These are phyloP conservation scores for Stichopus chloronotus DNA, from an alignment of 35 echinoderm and acorn worm species.

Conservation along the genomic window DNA sequence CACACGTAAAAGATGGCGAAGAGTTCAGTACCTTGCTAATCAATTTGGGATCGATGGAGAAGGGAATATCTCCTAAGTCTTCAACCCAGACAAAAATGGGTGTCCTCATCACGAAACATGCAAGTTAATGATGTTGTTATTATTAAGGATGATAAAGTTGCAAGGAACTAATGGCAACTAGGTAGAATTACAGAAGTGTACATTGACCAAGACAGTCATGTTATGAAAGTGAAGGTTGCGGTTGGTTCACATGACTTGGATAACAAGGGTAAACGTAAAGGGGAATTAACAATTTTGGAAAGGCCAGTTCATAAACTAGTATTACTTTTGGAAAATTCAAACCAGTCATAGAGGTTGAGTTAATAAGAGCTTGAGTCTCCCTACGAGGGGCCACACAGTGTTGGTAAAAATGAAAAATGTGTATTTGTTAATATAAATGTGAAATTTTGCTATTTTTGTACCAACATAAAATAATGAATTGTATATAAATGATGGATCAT, in stretches of 20 bases:
- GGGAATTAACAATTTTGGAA: not conserved
- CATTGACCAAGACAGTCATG: constrained; percentile 20
- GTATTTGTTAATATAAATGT: not conserved
- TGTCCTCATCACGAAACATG: not conserved
- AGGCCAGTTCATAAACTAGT: constrained; percentile 62
- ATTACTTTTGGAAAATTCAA: constrained; percentile 32
- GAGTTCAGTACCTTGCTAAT: constrained; percentile 73
- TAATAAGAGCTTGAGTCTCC: not conserved
- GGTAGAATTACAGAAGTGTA: constrained; percentile 23
- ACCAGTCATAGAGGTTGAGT: constrained; percentile 8
- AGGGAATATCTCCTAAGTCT: constrained; percentile 71
- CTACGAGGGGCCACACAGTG: not conserved
- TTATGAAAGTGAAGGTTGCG: constrained; percentile 49
- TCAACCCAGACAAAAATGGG: constrained; percentile 66
- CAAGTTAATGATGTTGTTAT: constrained; percentile 37
- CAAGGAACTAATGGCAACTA: constrained; percentile 62
- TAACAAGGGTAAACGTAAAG: constrained; percentile 21
- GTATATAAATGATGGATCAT: constrained; percentile 17
- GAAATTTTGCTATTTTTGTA: constrained; percentile 6
- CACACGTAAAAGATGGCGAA: constrained; percentile 63
- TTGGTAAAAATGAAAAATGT: not conserved
- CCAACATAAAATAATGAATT: not conserved
- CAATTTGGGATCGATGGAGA: constrained; percentile 80
- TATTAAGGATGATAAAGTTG: constrained; percentile 24
- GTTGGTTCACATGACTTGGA: not conserved